Evolutionary conservation across 2,797 vertebrate species (phyloP).

Genomic region (Acridotheres tristis): DNA sequence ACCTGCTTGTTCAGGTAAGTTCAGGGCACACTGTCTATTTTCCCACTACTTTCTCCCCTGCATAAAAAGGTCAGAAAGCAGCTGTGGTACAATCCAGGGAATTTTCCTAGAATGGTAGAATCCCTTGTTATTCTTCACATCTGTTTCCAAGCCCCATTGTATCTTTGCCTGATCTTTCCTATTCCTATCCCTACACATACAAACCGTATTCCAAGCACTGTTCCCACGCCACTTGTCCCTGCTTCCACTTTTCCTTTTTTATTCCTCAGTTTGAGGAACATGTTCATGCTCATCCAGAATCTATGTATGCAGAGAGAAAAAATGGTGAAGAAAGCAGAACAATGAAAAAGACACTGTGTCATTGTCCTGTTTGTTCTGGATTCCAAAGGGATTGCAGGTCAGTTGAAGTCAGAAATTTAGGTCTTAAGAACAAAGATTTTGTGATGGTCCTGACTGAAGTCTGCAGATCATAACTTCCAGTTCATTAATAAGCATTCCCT

Average conservation of each 20-base stretch:
- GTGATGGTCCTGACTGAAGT: neutral
- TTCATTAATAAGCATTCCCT: neutral
- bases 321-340: neutral
- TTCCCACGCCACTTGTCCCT: neutral
- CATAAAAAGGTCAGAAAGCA: neutral
- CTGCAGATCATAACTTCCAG: neutral
- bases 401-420: neutral
- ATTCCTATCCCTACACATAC: neutral
- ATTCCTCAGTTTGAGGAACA: neutral
- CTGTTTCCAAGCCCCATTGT: accelerated
- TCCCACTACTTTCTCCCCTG: neutral
- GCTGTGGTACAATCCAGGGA: neutral
- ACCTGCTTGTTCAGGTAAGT: neutral
- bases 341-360: neutral
- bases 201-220: neutral
- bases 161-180: neutral
- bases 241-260: neutral
- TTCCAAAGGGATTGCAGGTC: neutral
- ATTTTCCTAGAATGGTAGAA: neutral
- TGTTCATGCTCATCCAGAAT: neutral
- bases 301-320: neutral
- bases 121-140: neutral
- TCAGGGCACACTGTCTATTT: neutral
- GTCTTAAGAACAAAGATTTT: neutral
- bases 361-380: neutral